Conservation (phyloP, 1,140 invertebrate genomes). For the Halictus rubicundus region DNA sequence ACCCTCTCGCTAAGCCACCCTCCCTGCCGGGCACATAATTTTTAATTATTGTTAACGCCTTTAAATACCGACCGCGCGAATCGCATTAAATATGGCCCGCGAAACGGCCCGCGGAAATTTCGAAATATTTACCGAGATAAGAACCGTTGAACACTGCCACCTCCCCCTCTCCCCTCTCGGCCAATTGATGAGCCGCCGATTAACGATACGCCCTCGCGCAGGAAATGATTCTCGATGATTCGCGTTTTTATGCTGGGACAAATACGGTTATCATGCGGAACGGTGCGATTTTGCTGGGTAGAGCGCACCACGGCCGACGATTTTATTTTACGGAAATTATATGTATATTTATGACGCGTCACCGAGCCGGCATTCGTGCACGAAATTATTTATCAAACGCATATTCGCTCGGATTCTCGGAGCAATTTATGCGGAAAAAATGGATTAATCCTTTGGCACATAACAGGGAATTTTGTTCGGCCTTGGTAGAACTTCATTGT, state of each 20-base stretch:
- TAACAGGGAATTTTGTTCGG: not conserved
- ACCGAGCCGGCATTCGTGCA: not conserved
- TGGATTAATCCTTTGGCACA: not conserved
- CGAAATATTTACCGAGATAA: slow-evolving; percentile 43
- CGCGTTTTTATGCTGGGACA: slow-evolving; percentile 22
- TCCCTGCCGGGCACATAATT: slow-evolving; percentile 26
- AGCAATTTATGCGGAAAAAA: no score
- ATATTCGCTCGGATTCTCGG: not conserved
- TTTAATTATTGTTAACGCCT: slow-evolving; percentile 47
- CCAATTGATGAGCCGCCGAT: slow-evolving; percentile 13
- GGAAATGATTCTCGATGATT: slow-evolving; percentile 19
- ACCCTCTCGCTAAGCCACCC: slow-evolving; percentile 9
- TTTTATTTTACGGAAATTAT: slow-evolving; percentile 8
- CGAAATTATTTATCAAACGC: not conserved
- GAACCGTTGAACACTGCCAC: slow-evolving; percentile 24
- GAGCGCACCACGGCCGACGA: no score
- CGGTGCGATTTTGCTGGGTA: not conserved
- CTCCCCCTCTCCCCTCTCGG: not conserved
- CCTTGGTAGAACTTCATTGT: no score
- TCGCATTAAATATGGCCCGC: slow-evolving; percentile 30
- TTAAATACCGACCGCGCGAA: slow-evolving; percentile 12
- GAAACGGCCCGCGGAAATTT: slow-evolving; percentile 25
- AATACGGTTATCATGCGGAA: not conserved
- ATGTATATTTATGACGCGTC: not conserved
- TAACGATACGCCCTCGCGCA: slow-evolving; percentile 22